Percentiles rank a stretch among this genome's conserved stretches.
These are phyloP conservation scores for Balaenoptera acutorostrata DNA, from an alignment of 2,113 vertebrate genomes.

Conservation along the genomic window DNA sequence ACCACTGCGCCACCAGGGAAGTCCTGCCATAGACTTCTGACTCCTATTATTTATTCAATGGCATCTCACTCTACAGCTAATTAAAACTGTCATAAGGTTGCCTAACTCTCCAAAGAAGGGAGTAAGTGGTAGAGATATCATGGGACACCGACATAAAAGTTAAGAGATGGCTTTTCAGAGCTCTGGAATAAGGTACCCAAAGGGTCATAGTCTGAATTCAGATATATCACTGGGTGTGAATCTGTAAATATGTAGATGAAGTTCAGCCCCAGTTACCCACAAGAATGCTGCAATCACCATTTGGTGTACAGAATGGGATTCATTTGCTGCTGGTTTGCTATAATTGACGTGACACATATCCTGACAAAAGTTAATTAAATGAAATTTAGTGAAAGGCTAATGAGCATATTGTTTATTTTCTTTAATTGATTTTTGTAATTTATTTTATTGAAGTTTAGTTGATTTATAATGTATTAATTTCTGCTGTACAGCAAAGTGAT, in stretches of 20 bases:
- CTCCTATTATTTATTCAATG: neutral
- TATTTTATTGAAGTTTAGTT: neutral
- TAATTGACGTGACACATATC: neutral
- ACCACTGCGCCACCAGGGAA: too few species aligned
- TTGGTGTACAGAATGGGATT: neutral
- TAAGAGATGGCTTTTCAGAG: neutral
- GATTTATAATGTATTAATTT: neutral
- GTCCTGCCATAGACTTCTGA: neutral
- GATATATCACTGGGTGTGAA: neutral
- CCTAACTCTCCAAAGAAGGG: neutral
- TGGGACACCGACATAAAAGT: neutral
- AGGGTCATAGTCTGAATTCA: neutral
- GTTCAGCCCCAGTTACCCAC: neutral
- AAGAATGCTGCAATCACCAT: neutral
- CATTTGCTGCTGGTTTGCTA: neutral
- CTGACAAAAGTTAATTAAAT: neutral
- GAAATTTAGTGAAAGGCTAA: neutral
- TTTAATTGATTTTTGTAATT: too few species aligned
- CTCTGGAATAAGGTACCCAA: neutral
- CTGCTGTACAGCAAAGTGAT: neutral
- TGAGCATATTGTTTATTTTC: neutral
- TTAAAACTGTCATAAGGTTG: neutral
- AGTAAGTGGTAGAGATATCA: neutral
- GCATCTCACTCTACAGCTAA: neutral
- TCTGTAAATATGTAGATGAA: neutral